Conservation (phyloP, 2,797 vertebrate genomes). For the Luscinia luscinia region DNA sequence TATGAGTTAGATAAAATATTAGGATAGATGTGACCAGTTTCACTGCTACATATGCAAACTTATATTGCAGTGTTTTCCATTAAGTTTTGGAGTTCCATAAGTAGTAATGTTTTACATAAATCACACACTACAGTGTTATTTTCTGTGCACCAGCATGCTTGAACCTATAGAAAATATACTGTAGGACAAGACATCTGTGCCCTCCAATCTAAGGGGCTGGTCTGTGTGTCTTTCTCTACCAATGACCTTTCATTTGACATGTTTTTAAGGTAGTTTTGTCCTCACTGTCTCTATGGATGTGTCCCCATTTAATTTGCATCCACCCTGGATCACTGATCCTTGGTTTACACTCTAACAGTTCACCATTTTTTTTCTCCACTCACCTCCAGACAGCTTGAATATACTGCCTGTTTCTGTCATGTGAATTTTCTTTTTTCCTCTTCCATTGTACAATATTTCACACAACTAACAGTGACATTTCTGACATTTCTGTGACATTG, state of each 20-base stretch:
- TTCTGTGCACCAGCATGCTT: not conserved
- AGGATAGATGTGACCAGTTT: not conserved
- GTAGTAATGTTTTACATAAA: not conserved
- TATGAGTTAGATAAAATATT: not conserved
- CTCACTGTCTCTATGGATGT: not conserved
- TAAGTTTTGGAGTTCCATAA: not conserved
- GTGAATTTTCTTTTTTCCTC: not conserved
- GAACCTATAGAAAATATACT: not conserved
- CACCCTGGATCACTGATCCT: not conserved
- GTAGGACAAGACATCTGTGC: not conserved
- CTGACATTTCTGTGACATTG: constrained; percentile 43
- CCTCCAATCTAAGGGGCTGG: not conserved
- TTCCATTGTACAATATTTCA: not conserved
- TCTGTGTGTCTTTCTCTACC: not conserved
- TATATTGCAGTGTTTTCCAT: not conserved
- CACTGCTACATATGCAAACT: not conserved
- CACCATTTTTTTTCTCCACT: not conserved
- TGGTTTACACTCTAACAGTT: not conserved
- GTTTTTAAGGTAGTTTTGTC: not conserved
- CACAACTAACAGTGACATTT: not conserved
- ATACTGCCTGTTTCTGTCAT: not conserved
- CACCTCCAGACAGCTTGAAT: not conserved
- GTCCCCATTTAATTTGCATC: not conserved
- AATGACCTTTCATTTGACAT: not conserved
- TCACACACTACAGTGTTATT: not conserved